Conservation (phyloP, 2,888 invertebrate species). For the Hedychridium roseum region DNA sequence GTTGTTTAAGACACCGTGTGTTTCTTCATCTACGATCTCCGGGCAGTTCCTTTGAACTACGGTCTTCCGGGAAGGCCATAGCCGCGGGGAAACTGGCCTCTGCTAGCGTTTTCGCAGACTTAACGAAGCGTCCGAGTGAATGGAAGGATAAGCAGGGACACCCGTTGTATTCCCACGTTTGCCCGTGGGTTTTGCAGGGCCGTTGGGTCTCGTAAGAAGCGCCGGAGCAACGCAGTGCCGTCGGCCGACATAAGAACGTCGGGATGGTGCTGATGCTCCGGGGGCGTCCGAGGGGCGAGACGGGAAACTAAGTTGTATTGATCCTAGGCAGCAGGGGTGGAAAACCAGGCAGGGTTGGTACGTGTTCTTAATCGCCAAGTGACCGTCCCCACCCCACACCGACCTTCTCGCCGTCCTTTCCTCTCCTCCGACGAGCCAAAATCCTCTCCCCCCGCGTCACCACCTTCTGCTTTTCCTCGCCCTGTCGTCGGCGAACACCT, state of each 20-base stretch:
- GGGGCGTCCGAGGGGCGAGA: conserved; percentile 40
- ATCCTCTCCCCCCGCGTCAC: conserved; percentile 31
- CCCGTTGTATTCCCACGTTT: conserved; percentile 34
- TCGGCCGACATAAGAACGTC: conserved; percentile 60
- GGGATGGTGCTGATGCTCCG: conserved; percentile 44
- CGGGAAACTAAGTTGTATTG: conserved; percentile 64
- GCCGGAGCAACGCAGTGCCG: conserved; percentile 36
- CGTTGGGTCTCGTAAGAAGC: conserved; percentile 43
- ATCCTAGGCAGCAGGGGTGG: conserved; percentile 61
- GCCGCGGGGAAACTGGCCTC: too few species aligned
- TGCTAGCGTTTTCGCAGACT: too few species aligned
- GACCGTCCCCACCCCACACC: conserved; percentile 54
- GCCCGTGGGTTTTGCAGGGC: conserved; percentile 35
- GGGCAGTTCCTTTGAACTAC: too few species aligned
- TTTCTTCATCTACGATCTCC: too few species aligned
- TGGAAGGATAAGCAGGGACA: too few species aligned
- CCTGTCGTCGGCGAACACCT: conserved; percentile 43
- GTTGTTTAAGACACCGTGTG: too few species aligned
- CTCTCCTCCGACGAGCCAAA: conserved; percentile 10
- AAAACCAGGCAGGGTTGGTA: conserved; percentile 63
- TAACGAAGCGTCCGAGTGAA: too few species aligned
- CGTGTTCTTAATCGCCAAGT: conserved; percentile 65
- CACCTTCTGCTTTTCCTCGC: conserved; percentile 36
- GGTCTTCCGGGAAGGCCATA: too few species aligned
- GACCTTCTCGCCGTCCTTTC: conserved; percentile 21